A percentile compares a stretch with the other conserved stretches of the same genome.
phyloP scores from a whole-genome alignment of 2,797 vertebrate species.

The Poliocrania exsul region DNA sequence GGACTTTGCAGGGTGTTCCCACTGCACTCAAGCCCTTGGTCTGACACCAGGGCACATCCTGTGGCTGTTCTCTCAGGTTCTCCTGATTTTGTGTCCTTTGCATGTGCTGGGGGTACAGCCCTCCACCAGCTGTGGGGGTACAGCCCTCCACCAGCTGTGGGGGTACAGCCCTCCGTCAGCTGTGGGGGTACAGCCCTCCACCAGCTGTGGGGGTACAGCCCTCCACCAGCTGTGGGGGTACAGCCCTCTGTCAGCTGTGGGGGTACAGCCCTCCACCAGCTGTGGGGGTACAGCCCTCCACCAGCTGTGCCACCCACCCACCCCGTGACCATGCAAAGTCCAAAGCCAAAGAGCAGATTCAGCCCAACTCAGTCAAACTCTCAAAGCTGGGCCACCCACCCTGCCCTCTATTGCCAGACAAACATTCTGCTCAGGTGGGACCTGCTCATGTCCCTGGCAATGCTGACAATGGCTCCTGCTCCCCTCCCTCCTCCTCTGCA shows the following conservation, averaged over 20 bases:
- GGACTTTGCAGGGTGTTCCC: neutral
- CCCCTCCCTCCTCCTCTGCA: neutral
- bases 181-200: too few species aligned
- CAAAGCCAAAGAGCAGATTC: neutral
- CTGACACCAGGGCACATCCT: neutral
- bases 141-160: too few species aligned
- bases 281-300: neutral
- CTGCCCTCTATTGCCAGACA: neutral
- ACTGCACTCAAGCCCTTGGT: neutral
- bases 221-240: neutral
- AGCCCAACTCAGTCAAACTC: neutral
- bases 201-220: too few species aligned
- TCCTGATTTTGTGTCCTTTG: neutral
- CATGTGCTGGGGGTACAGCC: fast-evolving
- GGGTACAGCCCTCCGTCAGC: too few species aligned
- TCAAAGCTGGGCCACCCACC: neutral
- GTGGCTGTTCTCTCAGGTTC: neutral
- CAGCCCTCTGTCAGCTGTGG: too few species aligned
- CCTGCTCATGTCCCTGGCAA: neutral
- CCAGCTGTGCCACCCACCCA: neutral
- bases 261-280: too few species aligned
- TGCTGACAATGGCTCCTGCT: neutral
- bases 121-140: neutral
- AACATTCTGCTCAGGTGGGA: neutral
- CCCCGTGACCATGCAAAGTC: neutral